Conservation (phyloP, 2,113 vertebrate genomes). For the Semnornis frantzii region DNA sequence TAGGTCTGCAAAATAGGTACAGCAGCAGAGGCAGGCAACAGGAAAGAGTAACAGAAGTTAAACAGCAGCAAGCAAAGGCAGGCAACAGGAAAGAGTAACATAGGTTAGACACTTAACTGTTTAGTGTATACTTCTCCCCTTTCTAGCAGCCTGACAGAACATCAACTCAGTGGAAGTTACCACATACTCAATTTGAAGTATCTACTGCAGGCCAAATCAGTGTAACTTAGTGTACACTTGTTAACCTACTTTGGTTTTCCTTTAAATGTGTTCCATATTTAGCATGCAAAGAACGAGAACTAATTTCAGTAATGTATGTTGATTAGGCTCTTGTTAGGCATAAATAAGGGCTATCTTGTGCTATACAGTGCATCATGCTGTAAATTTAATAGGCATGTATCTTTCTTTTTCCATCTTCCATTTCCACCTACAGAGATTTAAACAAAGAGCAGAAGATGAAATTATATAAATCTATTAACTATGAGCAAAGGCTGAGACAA, state of each 20-base stretch:
- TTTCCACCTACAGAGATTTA: neutral
- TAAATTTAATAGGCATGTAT: neutral
- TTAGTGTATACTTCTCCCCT: neutral
- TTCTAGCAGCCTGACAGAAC: neutral
- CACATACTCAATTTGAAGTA: neutral
- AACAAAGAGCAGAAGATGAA: neutral
- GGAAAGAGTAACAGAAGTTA: neutral
- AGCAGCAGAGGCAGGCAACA: neutral
- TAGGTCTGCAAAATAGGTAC: neutral
- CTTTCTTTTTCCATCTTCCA: neutral
- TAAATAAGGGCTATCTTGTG: slow-evolving; percentile 36
- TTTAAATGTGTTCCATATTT: slow-evolving; percentile 1
- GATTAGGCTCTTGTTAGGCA: slow-evolving; percentile 53
- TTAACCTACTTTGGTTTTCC: neutral
- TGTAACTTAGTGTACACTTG: slow-evolving; percentile 12
- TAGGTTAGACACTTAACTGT: neutral
- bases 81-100: neutral
- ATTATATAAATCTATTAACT: neutral
- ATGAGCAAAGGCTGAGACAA: neutral
- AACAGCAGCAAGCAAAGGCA: neutral
- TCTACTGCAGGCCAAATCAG: neutral
- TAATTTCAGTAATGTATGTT: slow-evolving; percentile 45
- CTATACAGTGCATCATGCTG: neutral
- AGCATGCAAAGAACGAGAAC: slow-evolving; percentile 35
- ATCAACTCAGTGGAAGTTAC: neutral